Base-by-base conservation (phyloP, 2,113 vertebrate species). In the Anseranas semipalmata region DNA sequence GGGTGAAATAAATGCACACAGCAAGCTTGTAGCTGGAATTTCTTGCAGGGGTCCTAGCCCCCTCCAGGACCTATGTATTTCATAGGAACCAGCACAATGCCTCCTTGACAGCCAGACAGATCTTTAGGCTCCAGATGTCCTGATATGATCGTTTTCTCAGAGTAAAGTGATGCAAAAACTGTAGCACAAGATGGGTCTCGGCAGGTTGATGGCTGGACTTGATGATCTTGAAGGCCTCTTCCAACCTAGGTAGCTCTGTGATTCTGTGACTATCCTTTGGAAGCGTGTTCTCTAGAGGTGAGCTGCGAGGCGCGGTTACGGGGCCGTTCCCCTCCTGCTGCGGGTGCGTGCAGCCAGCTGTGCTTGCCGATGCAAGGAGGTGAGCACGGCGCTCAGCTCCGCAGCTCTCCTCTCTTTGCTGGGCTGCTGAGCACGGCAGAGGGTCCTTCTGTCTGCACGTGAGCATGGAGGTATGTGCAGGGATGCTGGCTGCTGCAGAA, bases 1-100 rank as follows among this genome's bases (percentile, higher is more conserved):
- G 16, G 33, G 24, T 7, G 62, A n/a, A n/a, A 27, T 0, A n/a
- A n/a, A 27, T 0, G 6, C 18, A 6, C 52, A 14, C 43, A 8
- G n/a, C 12, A 13, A 43, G 58, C n/a, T 11, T n/a, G 35, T n/a
- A 55, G 16, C 21, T 20, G 35, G 33, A 22, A 15, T 25, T 62
- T 7, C 35, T 5, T 13, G 41, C 7, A 35, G 60, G 24, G 60
- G 8, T 30, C 27, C 15, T 16, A 65, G 25, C 27, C 25, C 22
- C 27, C 25, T 65, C 8, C 28, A 65, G 17, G 10, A 41, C 27
- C 8, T 6, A 15, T 25, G 35, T 17, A 35, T 39, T 63, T 41
- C 32, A 6, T 13, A 1, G 5, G 68, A 24, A 19, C 16, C 20
- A 2, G 1, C 3, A 9, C 35, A 21, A 8, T 5, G 10, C n/a